Evolutionary conservation across 35 echinoderm and acorn worm genomes (phyloP), one percentile per base, ranked within the genome.

Genomic region (Acanthaster planci): DNA sequence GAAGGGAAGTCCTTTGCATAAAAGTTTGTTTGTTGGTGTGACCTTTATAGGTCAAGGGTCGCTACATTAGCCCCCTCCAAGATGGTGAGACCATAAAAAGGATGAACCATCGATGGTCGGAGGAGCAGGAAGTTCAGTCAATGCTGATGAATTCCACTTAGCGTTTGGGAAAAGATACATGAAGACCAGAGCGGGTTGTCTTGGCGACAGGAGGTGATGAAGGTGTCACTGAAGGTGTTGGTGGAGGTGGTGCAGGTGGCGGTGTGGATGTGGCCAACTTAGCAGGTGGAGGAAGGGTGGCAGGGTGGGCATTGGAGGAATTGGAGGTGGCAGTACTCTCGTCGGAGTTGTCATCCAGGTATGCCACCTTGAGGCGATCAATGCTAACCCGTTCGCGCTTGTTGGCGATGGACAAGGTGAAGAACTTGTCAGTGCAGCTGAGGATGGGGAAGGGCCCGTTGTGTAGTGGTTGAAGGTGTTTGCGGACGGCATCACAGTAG

Each of bases 391-490:
- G 67, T 53, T 51, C 60, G 18, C 78, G 40, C 27, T 86, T 80
- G 76, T 68, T 7, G 47, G 67, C 1, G 9, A 91, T 17, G 16
- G 35, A 36, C 55, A 91, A 91, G 75, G n/a, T n/a, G n/a, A n/a
- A n/a, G n/a, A n/a, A n/a, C n/a, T n/a, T n/a, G n/a, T n/a, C n/a
- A n/a, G n/a, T 39, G 27, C 89, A 56, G 5, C n/a, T 18, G 27
- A 91, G 51, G 38, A 91, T 83, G 26, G 52, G 18, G 22, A 34
- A 91, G 18, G 89, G 89, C 59, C 89, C 89, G 2, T 32, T 15
- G 39, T 86, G 86, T 30, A 77, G 89, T 6, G 82, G 83, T 86
- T 86, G 89, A 4, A 91, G 39, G 27, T 82, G 89, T 81, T 79
- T 85, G 18, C 76, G 76, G 21, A 91, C 89, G 8, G 76, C 39